phyloP scores from a whole-genome alignment of 2,888 invertebrate species.

The Ypsolopha sequella region DNA sequence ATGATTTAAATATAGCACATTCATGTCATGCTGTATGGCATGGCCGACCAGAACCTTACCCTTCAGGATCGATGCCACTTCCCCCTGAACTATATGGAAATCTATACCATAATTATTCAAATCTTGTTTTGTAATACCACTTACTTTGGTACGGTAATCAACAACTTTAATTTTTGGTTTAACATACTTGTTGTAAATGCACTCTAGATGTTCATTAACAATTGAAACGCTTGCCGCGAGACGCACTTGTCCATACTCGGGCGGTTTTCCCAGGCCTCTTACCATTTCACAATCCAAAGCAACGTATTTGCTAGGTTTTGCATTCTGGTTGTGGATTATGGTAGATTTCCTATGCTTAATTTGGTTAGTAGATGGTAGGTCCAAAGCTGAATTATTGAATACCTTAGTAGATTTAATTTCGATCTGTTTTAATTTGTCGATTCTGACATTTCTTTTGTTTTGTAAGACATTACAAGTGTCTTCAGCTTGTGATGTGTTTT shows the following conservation, averaged over 20 bases:
- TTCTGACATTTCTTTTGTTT: too few relatives aligned
- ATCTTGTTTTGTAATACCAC: constrained; percentile 86
- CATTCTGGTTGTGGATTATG: too few relatives aligned
- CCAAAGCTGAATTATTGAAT: too few relatives aligned
- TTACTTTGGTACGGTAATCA: constrained; percentile 88
- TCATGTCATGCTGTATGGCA: constrained; percentile 86
- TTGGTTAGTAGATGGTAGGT: too few relatives aligned
- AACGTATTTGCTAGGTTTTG: background rate
- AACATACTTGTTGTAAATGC: constrained; percentile 87
- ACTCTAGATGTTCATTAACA: constrained; percentile 85
- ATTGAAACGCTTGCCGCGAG: constrained; percentile 91
- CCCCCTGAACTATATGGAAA: constrained; percentile 77
- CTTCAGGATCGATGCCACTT: constrained; percentile 80
- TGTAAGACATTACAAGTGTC: too few relatives aligned
- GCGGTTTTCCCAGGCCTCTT: constrained; percentile 74
- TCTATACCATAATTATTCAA: constrained; percentile 73
- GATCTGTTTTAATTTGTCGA: too few relatives aligned
- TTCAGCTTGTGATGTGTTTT: too few relatives aligned
- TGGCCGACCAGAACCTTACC: constrained; percentile 88
- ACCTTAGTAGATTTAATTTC: too few relatives aligned
- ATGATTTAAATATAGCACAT: constrained; percentile 84
- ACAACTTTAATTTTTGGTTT: constrained; percentile 77
- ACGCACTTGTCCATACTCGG: constrained; percentile 74
- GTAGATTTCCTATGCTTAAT: too few relatives aligned
- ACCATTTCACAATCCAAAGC: background rate